Evolutionary conservation across 2,888 invertebrate genomes (phyloP).

Genomic region (Patella pellucida): DNA sequence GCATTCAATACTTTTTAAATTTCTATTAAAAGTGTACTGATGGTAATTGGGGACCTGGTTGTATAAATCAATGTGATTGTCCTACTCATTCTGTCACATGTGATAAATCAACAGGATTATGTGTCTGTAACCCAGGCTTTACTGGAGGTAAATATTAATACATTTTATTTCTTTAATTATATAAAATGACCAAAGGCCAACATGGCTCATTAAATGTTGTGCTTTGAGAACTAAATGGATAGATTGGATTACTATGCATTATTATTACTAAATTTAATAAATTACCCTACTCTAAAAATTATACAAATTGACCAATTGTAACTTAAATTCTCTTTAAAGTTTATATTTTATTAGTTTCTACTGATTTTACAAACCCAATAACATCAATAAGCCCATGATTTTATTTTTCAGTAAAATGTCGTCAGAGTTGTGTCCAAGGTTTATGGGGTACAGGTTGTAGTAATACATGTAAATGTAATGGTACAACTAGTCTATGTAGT

Average conservation of each 20-base stretch:
- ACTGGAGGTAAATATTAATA: constrained; percentile 44
- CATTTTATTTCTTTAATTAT: neutral
- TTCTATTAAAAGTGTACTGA: constrained; percentile 37
- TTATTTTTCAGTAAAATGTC: constrained; percentile 37
- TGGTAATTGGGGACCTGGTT: constrained; percentile 44
- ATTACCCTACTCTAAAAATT: too few relatives aligned
- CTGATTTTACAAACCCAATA: too few relatives aligned
- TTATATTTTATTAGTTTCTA: too few relatives aligned
- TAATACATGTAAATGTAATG: constrained; percentile 42
- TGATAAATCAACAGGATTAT: constrained; percentile 43
- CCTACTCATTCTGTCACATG: constrained; percentile 46
- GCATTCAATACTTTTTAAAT: too few relatives aligned
- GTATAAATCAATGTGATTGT: constrained; percentile 47
- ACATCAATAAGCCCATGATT: too few relatives aligned
- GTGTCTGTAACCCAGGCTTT: constrained; percentile 59
- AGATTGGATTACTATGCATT: too few relatives aligned
- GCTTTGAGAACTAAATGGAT: too few relatives aligned
- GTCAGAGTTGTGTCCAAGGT: constrained; percentile 38
- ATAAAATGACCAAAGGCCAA: too few relatives aligned
- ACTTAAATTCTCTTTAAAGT: too few relatives aligned
- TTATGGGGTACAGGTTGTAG: constrained; percentile 45
- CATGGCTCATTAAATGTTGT: too few relatives aligned
- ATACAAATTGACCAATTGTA: too few relatives aligned
- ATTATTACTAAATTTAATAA: too few relatives aligned
- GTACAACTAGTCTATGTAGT: constrained; percentile 43